These are phyloP conservation scores for Drosophila sp. DNA, from an alignment of 1,140 invertebrate species.

Conservation along the genomic window DNA sequence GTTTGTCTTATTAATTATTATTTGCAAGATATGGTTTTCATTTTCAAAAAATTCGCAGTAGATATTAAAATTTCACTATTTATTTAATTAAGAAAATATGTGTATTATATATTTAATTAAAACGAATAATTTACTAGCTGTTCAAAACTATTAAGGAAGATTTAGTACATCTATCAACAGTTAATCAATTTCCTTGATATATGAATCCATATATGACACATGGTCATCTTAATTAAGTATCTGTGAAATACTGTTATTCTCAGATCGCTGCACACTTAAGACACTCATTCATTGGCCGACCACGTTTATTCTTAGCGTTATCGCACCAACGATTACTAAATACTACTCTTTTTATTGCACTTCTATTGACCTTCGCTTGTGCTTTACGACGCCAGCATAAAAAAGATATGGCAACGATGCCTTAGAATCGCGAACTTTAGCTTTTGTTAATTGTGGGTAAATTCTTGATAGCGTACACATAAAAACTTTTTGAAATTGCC, in stretches of 20 bases:
- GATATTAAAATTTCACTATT: too few relatives aligned
- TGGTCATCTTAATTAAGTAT: slow-evolving; percentile 1
- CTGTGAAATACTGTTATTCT: slow-evolving; percentile 1
- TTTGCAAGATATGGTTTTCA: too few relatives aligned
- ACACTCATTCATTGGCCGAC: slow-evolving; percentile 11
- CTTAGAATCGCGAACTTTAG: slow-evolving; percentile 21
- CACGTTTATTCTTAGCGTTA: slow-evolving; percentile 26
- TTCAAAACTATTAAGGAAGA: too few relatives aligned
- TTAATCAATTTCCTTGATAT: background rate
- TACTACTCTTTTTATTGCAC: slow-evolving; percentile 27
- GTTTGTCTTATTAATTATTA: too few relatives aligned
- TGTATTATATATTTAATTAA: too few relatives aligned
- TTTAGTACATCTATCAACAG: too few relatives aligned
- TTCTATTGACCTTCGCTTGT: slow-evolving; percentile 35
- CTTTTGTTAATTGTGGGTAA: slow-evolving; percentile 21
- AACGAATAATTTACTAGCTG: too few relatives aligned
- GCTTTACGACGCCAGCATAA: slow-evolving; percentile 27
- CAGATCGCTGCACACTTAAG: slow-evolving; percentile 7
- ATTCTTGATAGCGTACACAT: slow-evolving; percentile 19
- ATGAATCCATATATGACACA: background rate
- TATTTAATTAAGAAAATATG: too few relatives aligned
- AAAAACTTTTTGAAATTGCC: slow-evolving; percentile 1
- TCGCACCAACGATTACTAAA: slow-evolving; percentile 14
- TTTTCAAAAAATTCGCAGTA: too few relatives aligned
- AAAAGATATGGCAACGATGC: slow-evolving; percentile 19